These are phyloP conservation scores for Paratrypauchen microcephalus DNA, from an alignment of 2,797 vertebrate species.

Conservation along the genomic window DNA sequence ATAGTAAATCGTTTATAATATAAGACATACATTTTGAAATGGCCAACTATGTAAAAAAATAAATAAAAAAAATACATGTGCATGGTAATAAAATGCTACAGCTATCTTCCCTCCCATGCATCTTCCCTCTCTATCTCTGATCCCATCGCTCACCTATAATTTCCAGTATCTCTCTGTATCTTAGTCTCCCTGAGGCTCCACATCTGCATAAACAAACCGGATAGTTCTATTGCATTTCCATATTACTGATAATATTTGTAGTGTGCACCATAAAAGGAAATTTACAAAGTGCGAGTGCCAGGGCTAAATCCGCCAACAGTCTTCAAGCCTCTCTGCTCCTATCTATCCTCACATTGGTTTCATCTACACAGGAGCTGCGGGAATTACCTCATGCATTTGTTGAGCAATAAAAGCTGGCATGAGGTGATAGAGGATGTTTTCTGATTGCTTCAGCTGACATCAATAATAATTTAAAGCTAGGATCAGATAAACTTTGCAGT, in stretches of 20 bases:
- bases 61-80: neutral
- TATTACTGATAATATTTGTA: conserved; percentile 14
- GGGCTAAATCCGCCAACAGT: conserved; percentile 12
- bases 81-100: neutral
- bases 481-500: conserved; percentile 32
- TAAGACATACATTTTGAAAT: too few species aligned
- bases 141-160: neutral
- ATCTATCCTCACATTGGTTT: conserved; percentile 18
- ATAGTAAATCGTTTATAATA: too few species aligned
- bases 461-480: conserved; percentile 40
- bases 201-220: conserved; percentile 18
- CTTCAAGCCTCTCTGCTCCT: conserved; percentile 15
- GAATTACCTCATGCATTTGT: conserved; percentile 39
- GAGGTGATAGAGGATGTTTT: conserved; percentile 29
- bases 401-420: conserved; percentile 37
- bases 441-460: conserved; percentile 38
- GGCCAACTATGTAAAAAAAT: too few species aligned
- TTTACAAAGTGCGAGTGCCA: conserved; percentile 9
- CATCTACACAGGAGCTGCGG: conserved; percentile 24
- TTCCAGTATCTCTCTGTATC: neutral
- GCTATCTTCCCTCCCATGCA: neutral
- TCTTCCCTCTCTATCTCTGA: neutral
- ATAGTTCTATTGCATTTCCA: conserved; percentile 14
- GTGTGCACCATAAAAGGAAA: conserved; percentile 6
- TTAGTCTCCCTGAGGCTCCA: neutral